These are phyloP conservation scores for Cabera pusaria DNA, from an alignment of 2,888 invertebrate species.

Conservation along the genomic window DNA sequence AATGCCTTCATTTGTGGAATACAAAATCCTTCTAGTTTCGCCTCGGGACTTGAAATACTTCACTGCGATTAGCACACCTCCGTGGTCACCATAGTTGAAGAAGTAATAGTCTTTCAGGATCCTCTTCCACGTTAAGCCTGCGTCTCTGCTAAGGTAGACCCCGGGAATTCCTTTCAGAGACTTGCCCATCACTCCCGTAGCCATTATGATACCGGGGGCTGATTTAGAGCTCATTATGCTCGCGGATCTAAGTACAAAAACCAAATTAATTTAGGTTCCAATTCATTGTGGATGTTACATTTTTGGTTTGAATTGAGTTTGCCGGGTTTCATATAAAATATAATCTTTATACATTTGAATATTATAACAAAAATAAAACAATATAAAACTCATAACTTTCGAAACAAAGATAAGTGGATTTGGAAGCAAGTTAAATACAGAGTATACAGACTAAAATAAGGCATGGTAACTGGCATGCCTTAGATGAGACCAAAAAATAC, in stretches of 20 bases:
- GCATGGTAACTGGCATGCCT: no score
- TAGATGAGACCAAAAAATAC: no score
- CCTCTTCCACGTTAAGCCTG: slow-evolving; percentile 86
- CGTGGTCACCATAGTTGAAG: slow-evolving; percentile 96
- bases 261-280: no score
- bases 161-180: slow-evolving; percentile 91
- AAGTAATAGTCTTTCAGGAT: slow-evolving; percentile 91
- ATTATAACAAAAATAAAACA: no score
- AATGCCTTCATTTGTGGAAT: slow-evolving; percentile 94
- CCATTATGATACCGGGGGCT: slow-evolving; percentile 91
- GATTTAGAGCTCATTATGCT: slow-evolving; percentile 94
- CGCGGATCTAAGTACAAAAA: slow-evolving; percentile 80
- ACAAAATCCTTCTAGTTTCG: slow-evolving; percentile 90
- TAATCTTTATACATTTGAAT: no score
- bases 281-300: no score
- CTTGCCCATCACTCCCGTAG: slow-evolving; percentile 88
- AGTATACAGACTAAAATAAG: no score
- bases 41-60: slow-evolving; percentile 90
- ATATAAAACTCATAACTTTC: no score
- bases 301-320: no score
- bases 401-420: no score
- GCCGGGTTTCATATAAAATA: no score
- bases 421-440: no score
- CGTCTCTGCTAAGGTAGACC: slow-evolving; percentile 80
- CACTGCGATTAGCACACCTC: slow-evolving; percentile 93